These are phyloP conservation scores for Diadumene lineata DNA, from an alignment of 92 coral and sea anemone species.

Conservation along the genomic window DNA sequence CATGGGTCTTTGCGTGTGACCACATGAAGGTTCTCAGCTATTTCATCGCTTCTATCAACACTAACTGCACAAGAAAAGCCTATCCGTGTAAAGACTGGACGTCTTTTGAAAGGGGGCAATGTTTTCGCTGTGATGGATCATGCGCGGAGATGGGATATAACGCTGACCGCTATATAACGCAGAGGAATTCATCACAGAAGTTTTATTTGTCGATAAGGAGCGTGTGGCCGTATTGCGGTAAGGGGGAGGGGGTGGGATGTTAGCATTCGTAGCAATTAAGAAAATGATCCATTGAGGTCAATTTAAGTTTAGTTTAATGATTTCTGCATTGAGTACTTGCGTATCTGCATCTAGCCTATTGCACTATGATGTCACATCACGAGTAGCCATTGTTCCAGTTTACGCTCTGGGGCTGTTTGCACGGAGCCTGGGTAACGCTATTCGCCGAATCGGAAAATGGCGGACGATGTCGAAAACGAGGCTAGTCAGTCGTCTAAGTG, in stretches of 20 bases:
- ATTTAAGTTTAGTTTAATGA: too few relatives aligned
- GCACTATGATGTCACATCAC: too few relatives aligned
- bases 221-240: conserved; percentile 63
- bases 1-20: conserved; percentile 69
- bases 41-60: conserved; percentile 77
- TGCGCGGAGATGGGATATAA: conserved; percentile 84
- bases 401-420: too few relatives aligned
- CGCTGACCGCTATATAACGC: conserved; percentile 48
- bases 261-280: neutral
- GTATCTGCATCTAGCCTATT: too few relatives aligned
- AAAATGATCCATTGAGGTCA: too few relatives aligned
- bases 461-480: too few relatives aligned
- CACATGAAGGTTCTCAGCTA: conserved; percentile 91
- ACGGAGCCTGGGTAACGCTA: too few relatives aligned
- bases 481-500: too few relatives aligned
- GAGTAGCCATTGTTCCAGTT: too few relatives aligned
- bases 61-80: conserved; percentile 68
- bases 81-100: conserved; percentile 76
- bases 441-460: too few relatives aligned
- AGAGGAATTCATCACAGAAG: conserved; percentile 24
- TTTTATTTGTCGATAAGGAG: conserved; percentile 48
- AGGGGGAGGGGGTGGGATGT: neutral
- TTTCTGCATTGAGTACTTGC: too few relatives aligned
- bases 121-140: conserved; percentile 61
- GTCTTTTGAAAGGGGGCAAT: conserved; percentile 70